Conservation (phyloP, 2,888 invertebrate species). For the Drosophila paracracens region DNA sequence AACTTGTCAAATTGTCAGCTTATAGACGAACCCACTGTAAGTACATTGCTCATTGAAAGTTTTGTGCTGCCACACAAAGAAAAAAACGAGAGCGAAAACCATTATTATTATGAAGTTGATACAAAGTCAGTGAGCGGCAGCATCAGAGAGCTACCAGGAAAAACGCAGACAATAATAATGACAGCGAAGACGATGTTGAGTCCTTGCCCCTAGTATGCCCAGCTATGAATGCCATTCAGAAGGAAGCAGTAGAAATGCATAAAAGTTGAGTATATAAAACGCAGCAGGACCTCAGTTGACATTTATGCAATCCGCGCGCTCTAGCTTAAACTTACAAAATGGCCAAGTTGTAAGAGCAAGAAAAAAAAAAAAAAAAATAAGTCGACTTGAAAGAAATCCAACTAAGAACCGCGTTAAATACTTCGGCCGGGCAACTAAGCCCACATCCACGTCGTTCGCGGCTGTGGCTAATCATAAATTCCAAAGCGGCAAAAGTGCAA, state of each 20-base stretch:
- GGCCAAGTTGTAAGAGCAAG: slow-evolving; percentile 21
- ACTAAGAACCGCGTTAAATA: slow-evolving; percentile 45
- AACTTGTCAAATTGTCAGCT: slow-evolving; percentile 1
- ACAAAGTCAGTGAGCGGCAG: slow-evolving; percentile 71
- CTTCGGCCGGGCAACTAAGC: slow-evolving; percentile 33
- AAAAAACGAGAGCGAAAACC: slow-evolving; percentile 30
- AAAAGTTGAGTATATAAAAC: slow-evolving; percentile 75
- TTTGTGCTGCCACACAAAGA: slow-evolving; percentile 39
- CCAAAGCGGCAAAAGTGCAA: slow-evolving; percentile 73
- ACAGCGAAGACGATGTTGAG: slow-evolving; percentile 56
- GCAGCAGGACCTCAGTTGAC: slow-evolving; percentile 72
- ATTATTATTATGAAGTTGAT: slow-evolving; percentile 79
- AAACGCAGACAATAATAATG: slow-evolving; percentile 70
- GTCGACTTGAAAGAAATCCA: slow-evolving; percentile 39
- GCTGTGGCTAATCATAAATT: slow-evolving; percentile 72
- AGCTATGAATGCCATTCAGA: slow-evolving; percentile 53
- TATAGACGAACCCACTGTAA: slow-evolving; percentile 49
- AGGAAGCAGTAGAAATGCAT: slow-evolving; percentile 73
- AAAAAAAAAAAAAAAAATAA: slow-evolving; percentile 18
- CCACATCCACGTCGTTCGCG: slow-evolving; percentile 42
- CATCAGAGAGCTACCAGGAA: slow-evolving; percentile 46
- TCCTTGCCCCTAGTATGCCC: slow-evolving; percentile 21
- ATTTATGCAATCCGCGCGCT: slow-evolving; percentile 65
- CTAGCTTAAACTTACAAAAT: slow-evolving; percentile 47
- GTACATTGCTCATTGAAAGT: slow-evolving; percentile 54